Evolutionary conservation across 2,113 vertebrate species (phyloP).

Genomic region (Craseonycteris thonglongyai): DNA sequence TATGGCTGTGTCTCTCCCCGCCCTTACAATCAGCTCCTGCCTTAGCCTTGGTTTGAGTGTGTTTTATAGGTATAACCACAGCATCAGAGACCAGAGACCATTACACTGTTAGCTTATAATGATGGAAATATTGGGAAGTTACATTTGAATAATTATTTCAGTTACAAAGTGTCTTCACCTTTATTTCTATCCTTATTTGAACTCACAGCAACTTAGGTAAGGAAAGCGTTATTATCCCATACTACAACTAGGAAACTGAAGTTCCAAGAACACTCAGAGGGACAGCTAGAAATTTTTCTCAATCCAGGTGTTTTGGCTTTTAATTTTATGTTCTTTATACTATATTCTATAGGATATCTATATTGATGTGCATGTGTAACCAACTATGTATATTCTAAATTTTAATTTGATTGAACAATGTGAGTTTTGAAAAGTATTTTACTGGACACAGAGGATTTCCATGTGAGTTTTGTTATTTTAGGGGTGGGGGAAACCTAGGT

Average conservation of each 20-base stretch:
- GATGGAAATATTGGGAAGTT: neutral
- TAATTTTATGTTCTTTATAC: neutral
- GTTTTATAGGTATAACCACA: neutral
- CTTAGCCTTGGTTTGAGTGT: neutral
- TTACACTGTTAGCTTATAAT: neutral
- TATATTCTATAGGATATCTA: neutral
- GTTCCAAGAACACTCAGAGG: neutral
- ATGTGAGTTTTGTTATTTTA: neutral
- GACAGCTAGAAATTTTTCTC: neutral
- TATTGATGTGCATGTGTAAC: neutral
- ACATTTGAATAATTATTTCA: neutral
- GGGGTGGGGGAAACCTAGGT: neutral
- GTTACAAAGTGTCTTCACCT: neutral
- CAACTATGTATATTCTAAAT: neutral
- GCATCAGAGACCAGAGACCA: neutral
- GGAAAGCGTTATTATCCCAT: neutral
- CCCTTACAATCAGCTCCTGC: neutral
- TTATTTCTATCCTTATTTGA: neutral
- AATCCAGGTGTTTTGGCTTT: neutral
- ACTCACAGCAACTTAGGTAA: neutral
- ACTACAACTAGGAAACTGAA: neutral
- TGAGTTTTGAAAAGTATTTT: slow-evolving; percentile 3
- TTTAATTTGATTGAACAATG: neutral
- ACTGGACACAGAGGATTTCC: neutral
- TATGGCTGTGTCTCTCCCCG: rapidly evolving